Percentiles rank a stretch among this genome's conserved stretches.
phyloP scores from a whole-genome alignment of 2,888 invertebrate species.

The Craniophora ligustri region DNA sequence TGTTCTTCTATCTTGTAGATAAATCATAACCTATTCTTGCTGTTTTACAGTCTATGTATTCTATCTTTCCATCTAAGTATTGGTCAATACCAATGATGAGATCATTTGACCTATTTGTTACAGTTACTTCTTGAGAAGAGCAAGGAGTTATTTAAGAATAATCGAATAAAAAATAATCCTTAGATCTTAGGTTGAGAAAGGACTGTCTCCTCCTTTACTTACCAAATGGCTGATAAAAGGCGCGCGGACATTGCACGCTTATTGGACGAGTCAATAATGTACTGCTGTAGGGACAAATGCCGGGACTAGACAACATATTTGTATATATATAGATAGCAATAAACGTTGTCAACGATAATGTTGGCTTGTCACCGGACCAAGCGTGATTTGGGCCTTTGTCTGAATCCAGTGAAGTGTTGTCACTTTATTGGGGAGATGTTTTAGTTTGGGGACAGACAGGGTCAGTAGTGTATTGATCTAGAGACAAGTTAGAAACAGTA shows the following conservation, averaged over 20 bases:
- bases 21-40: no score
- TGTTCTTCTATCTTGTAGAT: no score
- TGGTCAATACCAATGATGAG: no score
- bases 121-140: no score
- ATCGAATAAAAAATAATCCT: no score
- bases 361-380: conserved; percentile 67
- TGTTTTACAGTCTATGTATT: no score
- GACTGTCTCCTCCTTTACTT: conserved; percentile 59
- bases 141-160: no score
- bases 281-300: conserved; percentile 71
- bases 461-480: not conserved
- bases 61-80: no score
- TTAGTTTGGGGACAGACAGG: not conserved
- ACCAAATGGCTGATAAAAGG: conserved; percentile 72
- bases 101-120: no score
- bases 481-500: no score
- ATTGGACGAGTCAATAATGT: conserved; percentile 88
- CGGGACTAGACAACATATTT: conserved; percentile 68
- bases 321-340: conserved; percentile 70
- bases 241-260: conserved; percentile 81
- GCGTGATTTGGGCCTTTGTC: conserved; percentile 64
- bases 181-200: no score
- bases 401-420: conserved; percentile 25
- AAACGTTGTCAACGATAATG: conserved; percentile 82
- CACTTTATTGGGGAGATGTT: conserved; percentile 10